phyloP scores from a whole-genome alignment of 1,140 invertebrate genomes.

The Harpegnathos saltator region DNA sequence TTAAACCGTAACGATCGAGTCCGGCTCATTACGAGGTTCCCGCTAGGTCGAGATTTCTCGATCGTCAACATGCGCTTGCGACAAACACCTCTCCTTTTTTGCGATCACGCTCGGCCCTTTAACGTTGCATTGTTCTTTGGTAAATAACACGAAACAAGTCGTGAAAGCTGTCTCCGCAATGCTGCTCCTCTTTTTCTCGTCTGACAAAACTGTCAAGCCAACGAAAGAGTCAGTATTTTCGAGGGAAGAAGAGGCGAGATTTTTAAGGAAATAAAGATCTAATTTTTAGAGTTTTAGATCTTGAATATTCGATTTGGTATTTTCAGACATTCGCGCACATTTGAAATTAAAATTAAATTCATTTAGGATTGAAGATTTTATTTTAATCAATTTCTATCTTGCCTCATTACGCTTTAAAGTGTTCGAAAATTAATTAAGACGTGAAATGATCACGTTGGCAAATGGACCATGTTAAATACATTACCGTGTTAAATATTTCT shows the following conservation, averaged over 20 bases:
- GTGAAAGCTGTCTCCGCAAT: background rate
- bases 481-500: no score
- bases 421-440: background rate
- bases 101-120: background rate
- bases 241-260: background rate
- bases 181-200: background rate
- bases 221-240: background rate
- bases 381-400: background rate
- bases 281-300: background rate
- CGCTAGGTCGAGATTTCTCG: conserved; percentile 26
- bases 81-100: conserved; percentile 1
- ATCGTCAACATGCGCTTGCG: background rate
- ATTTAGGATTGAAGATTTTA: background rate
- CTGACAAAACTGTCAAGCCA: background rate
- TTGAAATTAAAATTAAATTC: background rate
- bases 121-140: background rate
- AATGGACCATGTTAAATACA: no score
- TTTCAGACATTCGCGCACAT: background rate
- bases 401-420: background rate
- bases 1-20: conserved; percentile 56
- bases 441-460: no score
- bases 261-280: background rate
- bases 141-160: background rate
- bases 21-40: conserved; percentile 39
- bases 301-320: background rate